phyloP scores from a whole-genome alignment of 2,113 vertebrate genomes.

The Solea solea region DNA sequence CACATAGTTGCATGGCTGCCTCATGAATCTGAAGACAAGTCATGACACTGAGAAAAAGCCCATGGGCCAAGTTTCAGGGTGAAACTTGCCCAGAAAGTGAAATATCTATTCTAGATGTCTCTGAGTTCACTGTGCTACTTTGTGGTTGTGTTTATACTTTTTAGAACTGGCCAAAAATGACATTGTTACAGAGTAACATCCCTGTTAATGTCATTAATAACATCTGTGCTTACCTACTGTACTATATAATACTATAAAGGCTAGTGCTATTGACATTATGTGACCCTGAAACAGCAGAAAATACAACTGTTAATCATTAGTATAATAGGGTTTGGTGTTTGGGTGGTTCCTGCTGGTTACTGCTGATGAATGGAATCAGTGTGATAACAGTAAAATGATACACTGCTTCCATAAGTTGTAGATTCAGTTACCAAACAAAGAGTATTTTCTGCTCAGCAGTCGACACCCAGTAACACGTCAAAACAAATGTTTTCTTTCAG shows the following conservation, averaged over 20 bases:
- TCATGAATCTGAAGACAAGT: neutral
- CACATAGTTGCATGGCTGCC: slow-evolving; percentile 15
- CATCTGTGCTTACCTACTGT: too few species aligned
- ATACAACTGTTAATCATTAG: neutral
- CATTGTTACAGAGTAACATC: too few species aligned
- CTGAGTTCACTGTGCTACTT: neutral
- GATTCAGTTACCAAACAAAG: too few species aligned
- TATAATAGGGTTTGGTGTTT: neutral
- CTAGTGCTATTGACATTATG: neutral
- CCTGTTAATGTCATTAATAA: too few species aligned
- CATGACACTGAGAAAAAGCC: neutral
- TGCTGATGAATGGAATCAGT: too few species aligned
- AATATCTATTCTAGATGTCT: neutral
- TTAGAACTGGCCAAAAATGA: too few species aligned
- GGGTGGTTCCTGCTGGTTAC: neutral
- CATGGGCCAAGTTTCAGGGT: neutral
- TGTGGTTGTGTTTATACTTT: neutral
- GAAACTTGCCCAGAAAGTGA: neutral
- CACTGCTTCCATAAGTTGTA: too few species aligned
- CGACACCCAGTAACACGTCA: too few species aligned
- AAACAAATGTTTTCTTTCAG: too few species aligned
- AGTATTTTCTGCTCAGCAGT: too few species aligned
- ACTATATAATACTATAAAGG: too few species aligned
- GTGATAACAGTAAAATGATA: too few species aligned
- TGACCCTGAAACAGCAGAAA: neutral